A percentile compares a stretch with the other conserved stretches of the same genome.
These are phyloP conservation scores for Pipistrellus pipistrellus DNA, from an alignment of 2,797 vertebrate genomes.

Conservation along the genomic window DNA sequence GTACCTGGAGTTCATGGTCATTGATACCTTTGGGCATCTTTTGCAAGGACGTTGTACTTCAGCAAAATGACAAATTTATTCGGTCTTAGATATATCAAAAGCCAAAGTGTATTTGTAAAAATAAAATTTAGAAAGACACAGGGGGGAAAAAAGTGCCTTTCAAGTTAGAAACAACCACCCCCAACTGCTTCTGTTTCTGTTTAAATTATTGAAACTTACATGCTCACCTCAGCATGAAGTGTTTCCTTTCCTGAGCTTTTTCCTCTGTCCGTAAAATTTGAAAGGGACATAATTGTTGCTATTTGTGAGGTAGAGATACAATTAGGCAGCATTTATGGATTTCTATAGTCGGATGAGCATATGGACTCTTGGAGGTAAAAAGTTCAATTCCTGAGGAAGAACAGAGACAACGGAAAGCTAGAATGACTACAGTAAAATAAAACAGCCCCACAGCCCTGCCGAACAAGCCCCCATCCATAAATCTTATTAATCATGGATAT, in stretches of 20 bases:
- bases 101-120: slow-evolving; percentile 2
- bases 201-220: slow-evolving; percentile 42
- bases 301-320: slow-evolving; percentile 52
- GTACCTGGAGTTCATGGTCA: slow-evolving; percentile 21
- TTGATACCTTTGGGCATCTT: slow-evolving; percentile 3
- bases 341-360: slow-evolving; percentile 61
- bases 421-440: slow-evolving; percentile 80
- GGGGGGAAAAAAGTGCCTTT: not conserved
- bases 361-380: slow-evolving; percentile 82
- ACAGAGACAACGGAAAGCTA: slow-evolving; percentile 70
- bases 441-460: slow-evolving; percentile 57
- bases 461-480: slow-evolving; percentile 72
- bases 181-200: not conserved
- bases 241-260: slow-evolving; percentile 47
- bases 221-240: not conserved
- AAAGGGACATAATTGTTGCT: slow-evolving; percentile 58
- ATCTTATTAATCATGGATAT: slow-evolving; percentile 77
- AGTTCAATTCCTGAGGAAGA: slow-evolving; percentile 85
- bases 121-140: slow-evolving; percentile 63
- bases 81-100: slow-evolving; percentile 58
- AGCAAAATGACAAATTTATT: slow-evolving; percentile 62
- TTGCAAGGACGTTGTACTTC: slow-evolving; percentile 69
- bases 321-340: slow-evolving; percentile 47
- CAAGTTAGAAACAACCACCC: not conserved
- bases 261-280: not conserved